These are phyloP conservation scores for Zhengitettix transpicula DNA, from an alignment of 2,888 invertebrate genomes.

Conservation along the genomic window DNA sequence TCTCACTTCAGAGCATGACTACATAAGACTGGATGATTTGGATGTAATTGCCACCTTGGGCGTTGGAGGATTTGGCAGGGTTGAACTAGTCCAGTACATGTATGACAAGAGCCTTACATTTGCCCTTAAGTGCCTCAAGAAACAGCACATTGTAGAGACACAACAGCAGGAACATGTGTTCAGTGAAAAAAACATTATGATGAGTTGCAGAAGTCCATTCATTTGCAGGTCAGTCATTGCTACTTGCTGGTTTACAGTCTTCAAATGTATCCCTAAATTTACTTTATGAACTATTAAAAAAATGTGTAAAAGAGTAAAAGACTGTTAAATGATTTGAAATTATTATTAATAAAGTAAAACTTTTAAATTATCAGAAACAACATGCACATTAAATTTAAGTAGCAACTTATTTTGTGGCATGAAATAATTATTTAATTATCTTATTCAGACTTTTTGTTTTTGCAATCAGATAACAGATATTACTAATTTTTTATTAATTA, in stretches of 20 bases:
- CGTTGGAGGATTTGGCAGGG: constrained; percentile 83
- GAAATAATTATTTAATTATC: no score
- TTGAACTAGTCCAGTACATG: constrained; percentile 55
- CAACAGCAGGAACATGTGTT: constrained; percentile 79
- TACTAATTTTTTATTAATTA: no score
- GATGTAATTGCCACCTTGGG: constrained; percentile 74
- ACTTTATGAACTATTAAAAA: no score
- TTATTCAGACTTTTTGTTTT: no score
- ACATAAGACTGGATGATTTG: constrained; percentile 44
- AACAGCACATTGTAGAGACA: constrained; percentile 74
- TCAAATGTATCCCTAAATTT: neutral
- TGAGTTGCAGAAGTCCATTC: constrained; percentile 52
- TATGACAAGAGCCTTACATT: constrained; percentile 40
- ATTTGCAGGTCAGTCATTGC: constrained; percentile 41
- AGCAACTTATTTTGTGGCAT: no score
- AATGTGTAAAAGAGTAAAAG: no score
- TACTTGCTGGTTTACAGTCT: neutral
- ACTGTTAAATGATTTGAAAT: no score
- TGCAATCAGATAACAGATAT: no score
- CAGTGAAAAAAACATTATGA: constrained; percentile 64
- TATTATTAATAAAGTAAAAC: no score
- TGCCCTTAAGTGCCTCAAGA: constrained; percentile 78
- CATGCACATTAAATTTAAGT: no score
- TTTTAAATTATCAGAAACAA: no score
- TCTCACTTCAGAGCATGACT: constrained; percentile 23